A percentile compares a stretch with the other conserved stretches of the same genome.
Conservation (phyloP, 1,140 invertebrate genomes). For the Brachionus plicatilis region DNA sequence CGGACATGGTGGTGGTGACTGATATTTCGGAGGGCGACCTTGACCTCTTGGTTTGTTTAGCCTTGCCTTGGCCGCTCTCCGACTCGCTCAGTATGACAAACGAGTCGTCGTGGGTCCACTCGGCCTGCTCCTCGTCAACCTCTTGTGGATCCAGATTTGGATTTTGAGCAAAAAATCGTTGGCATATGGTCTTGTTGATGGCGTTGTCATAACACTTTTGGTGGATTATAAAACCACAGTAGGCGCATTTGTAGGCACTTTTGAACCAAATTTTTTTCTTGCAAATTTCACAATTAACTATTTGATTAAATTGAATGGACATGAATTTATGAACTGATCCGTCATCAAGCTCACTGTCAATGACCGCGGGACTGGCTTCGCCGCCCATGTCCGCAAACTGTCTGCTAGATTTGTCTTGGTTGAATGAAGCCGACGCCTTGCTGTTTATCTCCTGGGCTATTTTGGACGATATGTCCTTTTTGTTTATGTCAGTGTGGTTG, state of each 20-base stretch:
- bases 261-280: slow-evolving; percentile 38
- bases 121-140: neutral
- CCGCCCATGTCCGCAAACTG: too few species aligned
- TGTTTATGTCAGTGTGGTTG: neutral
- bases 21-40: neutral
- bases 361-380: too few species aligned
- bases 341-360: neutral
- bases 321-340: slow-evolving; percentile 15
- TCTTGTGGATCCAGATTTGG: neutral
- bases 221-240: slow-evolving; percentile 33
- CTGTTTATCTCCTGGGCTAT: neutral
- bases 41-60: neutral
- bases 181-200: slow-evolving; percentile 18
- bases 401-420: neutral
- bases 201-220: slow-evolving; percentile 33
- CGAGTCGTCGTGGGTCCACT: neutral
- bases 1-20: neutral
- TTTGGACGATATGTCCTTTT: neutral
- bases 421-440: neutral
- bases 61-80: neutral
- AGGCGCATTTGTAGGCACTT: slow-evolving; percentile 32
- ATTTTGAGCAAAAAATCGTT: slow-evolving; percentile 32
- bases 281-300: neutral
- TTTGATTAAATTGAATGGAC: slow-evolving; percentile 20
- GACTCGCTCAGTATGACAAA: slow-evolving; percentile 1